Evolutionary conservation across 2,888 invertebrate species (phyloP).

Genomic region (Eupithecia insigniata): DNA sequence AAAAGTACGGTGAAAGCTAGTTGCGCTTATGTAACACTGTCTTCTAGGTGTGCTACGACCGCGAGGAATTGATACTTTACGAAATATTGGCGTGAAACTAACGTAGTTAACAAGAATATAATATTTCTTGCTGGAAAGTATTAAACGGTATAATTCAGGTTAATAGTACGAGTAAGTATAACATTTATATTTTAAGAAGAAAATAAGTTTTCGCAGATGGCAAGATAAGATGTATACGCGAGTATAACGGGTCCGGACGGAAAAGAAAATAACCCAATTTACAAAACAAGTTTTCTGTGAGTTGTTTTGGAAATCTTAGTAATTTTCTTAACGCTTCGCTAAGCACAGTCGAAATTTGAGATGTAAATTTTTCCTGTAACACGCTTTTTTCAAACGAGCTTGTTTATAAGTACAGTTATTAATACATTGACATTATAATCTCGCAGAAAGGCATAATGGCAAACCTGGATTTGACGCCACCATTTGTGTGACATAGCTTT

Average conservation of each 20-base stretch:
- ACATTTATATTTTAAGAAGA: background rate
- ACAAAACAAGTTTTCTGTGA: background rate
- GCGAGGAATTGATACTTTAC: conserved; percentile 23
- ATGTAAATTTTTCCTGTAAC: background rate
- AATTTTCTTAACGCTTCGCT: background rate
- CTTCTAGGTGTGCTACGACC: conserved; percentile 18
- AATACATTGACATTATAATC: background rate
- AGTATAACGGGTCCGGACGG: background rate
- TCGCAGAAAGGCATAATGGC: background rate
- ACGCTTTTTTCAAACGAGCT: background rate
- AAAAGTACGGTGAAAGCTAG: conserved; percentile 28
- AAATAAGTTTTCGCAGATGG: background rate
- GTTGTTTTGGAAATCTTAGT: background rate
- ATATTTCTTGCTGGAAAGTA: background rate
- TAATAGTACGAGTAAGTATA: background rate
- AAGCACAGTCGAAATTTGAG: background rate
- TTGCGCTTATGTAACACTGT: conserved; percentile 28
- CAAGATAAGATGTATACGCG: background rate
- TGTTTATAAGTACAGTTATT: background rate
- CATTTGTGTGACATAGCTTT: background rate
- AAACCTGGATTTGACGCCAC: background rate
- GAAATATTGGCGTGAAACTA: background rate
- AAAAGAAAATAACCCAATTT: conserved; percentile 6
- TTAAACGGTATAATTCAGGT: background rate
- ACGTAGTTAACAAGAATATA: background rate